Conservation (phyloP, 1,140 invertebrate species). For the Platorchestia sp. region DNA sequence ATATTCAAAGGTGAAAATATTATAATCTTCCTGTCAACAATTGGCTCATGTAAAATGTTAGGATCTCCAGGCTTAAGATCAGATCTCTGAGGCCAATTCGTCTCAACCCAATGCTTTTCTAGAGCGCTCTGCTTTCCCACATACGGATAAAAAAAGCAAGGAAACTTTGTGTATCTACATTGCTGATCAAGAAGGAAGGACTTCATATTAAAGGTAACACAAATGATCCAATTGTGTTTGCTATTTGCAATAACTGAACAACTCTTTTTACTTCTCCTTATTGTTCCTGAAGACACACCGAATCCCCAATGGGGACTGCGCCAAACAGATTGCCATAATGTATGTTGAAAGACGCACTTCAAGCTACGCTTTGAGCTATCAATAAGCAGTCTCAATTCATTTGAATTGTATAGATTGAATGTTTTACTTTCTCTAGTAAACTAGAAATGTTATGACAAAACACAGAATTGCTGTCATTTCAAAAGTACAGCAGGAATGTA, state of each 20-base stretch:
- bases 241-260: neutral
- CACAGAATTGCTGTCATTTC: too few species aligned
- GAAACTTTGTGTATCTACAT: neutral
- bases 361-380: too few species aligned
- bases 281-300: neutral
- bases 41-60: neutral
- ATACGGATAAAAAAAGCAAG: too few species aligned
- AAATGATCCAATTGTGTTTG: neutral
- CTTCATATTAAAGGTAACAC: too few species aligned
- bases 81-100: neutral
- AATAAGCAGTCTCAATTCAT: too few species aligned
- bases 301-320: neutral
- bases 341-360: neutral
- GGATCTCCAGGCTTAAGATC: neutral
- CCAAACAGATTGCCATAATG: neutral
- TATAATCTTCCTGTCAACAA: neutral
- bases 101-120: neutral
- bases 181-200: neutral
- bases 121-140: too few species aligned
- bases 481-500: neutral
- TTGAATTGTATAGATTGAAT: neutral
- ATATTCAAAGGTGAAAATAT: neutral
- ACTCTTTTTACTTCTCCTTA: neutral
- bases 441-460: too few species aligned
- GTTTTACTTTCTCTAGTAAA: neutral